Evolutionary conservation across 1,140 invertebrate species (phyloP), one percentile per base, ranked within the genome.

Genomic region (Druon quercuslanigerum): DNA sequence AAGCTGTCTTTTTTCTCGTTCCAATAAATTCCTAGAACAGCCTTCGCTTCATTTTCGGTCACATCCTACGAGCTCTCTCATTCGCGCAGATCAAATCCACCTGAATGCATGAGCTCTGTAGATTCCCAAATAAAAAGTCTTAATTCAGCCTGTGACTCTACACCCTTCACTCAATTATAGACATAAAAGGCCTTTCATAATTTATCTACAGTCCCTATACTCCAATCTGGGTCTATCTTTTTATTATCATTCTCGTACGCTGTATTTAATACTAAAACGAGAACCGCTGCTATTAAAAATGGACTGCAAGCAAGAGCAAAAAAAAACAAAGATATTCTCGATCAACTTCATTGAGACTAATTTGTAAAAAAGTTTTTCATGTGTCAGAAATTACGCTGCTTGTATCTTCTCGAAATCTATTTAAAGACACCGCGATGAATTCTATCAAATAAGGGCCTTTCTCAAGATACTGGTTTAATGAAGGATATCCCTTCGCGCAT

Each of bases 311-410:
- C 74, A 2, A 84, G 25, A 3, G 76, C 82, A 79, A 81, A 90
- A 51, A 72, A 79, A 89, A 90, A 33, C 84, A 56, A 5, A 89
- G 70, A 75, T 81, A 85, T 60, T 87, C 79, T 72, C 89, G 56
- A 76, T 92, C 86, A 0, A 73, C 56, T 51, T 74, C 51, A 73
- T 72, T 16, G 7, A 92, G 16, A 14, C 33, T 52, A 33, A 92
- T 88, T 77, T 89, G 85, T 33, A 89, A 78, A 84, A 92, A 92
- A 0, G 89, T 90, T 72, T 90, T 89, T 71, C 82, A 76, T 3
- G 91, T 90, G 70, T 92, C 90, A 8, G 89, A 80, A 7, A 84
- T 83, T 1, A 91, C 82, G 19, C 87, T 89, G 71, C 88, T 85
- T 51, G 76, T 81, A 14, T 82, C 82, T 70, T 52, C 74, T 60